Evolutionary conservation across 2,888 invertebrate genomes (phyloP), one percentile per base, ranked within the genome.

Genomic region (Smittia aterrima): DNA sequence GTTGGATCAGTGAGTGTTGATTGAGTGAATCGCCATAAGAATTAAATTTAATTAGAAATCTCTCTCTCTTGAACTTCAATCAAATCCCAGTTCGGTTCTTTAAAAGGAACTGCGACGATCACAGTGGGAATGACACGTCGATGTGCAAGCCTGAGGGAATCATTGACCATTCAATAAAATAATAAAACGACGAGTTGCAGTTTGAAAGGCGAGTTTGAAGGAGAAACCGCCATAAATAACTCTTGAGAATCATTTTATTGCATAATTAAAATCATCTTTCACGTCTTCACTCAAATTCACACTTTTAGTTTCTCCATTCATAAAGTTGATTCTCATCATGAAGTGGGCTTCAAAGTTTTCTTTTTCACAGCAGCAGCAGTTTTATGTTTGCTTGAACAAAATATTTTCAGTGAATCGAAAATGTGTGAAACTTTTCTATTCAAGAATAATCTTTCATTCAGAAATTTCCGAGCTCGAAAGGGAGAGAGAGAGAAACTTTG

Each of bases 171-270:
- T 64, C 27, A 25, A 64, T 64, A 64, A 64, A 64, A 20, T 64
- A 64, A 64, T 64, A 64, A 64, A 58, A 64, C 11, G 25, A 22
- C 24, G 24, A 58, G 16, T 32, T 16, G 47, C 24, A 58, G 20
- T 22, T 58, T 58, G 24, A 58, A 16, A 58, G 9, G 18, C 58
- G 22, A 22, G 1, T 18, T 22, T 58, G 18, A 7, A 22, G 9
- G 13, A 18, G 58, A 58, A 11, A 58, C 24, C 20, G 64, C 20
- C 64, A 64, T 64, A 64, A 64, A 64, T 64, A 64, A 64, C 64
- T 64, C 58, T 64, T 25, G n/a, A 24, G 64, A 64, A 64, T 24
- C 13, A 13, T 64, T 64, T 64, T 64, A 64, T 64, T 64, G 64
- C 64, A 64, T 64, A 64, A 64, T 64, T 64, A 64, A 64, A 64